phyloP scores from a whole-genome alignment of 2,888 invertebrate genomes.

The Epirrita christyi region DNA sequence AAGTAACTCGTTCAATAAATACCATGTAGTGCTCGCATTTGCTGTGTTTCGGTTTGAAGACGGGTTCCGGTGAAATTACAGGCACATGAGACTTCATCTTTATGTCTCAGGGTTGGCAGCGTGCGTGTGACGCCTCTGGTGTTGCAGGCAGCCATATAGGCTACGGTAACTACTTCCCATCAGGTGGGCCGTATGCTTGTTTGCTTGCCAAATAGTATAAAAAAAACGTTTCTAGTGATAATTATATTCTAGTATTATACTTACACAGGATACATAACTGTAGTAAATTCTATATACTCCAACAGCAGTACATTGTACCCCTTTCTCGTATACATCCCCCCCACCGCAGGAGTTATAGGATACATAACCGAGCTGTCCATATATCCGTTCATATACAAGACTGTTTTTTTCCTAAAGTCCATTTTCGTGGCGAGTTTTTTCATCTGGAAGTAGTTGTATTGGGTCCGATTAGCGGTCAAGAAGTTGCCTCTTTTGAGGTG shows the following conservation, averaged over 20 bases:
- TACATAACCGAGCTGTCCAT: constrained; percentile 17
- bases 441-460: constrained; percentile 50
- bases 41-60: too few species aligned
- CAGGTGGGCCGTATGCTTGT: too few species aligned
- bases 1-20: too few species aligned
- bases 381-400: constrained; percentile 45
- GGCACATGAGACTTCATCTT: too few species aligned
- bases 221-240: too few species aligned
- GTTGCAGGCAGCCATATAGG: too few species aligned
- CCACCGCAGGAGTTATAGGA: constrained; percentile 21
- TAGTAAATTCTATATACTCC: constrained; percentile 37
- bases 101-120: too few species aligned
- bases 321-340: constrained; percentile 24
- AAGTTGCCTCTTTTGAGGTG: constrained; percentile 19
- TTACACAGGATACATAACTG: constrained; percentile 28
- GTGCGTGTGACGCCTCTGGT: too few species aligned
- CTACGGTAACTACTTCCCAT: too few species aligned
- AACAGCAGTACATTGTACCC: constrained; percentile 48
- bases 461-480: constrained; percentile 29
- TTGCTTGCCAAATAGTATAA: too few species aligned
- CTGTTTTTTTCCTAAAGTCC: constrained; percentile 43
- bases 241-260: not conserved
- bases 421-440: constrained; percentile 43
- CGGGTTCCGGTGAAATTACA: too few species aligned
- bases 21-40: too few species aligned